Base-by-base conservation (phyloP, 2,797 vertebrate species). In the Myotis findleyi region DNA sequence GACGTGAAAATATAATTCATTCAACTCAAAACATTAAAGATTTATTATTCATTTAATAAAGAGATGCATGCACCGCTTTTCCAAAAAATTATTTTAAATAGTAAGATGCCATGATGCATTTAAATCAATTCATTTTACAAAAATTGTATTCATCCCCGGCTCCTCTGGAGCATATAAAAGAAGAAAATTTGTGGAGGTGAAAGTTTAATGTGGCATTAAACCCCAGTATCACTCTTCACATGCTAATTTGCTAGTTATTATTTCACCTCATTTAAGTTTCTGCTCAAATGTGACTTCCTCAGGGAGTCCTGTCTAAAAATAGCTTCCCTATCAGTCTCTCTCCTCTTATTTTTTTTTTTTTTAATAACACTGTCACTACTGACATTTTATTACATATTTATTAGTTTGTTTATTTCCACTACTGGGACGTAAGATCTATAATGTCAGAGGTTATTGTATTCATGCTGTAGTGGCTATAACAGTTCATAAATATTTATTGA, bases 231-330 rank as follows among this genome's bases (percentile, higher is more conserved):
- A n/a, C 27, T 92, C 71, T 94, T 95, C 44, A 66, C 72, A 57
- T 92, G 77, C 77, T 93, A 53, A 93, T 94, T 93, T 91, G 73
- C 57, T 41, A 41, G 80, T 87, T 96, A 83, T 47, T 88, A 51
- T 87, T 96, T 95, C 82, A 93, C 71, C 91, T 95, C 77, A 66
- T 89, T 96, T 91, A 89, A 41, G 36, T 80, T 81, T 95, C 75
- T 96, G 79, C 75, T 95, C 72, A 92, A n/a, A 75, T 47, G 73
- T 86, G 64, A 79, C 87, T 91, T 87, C 77, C 73, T 82, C 14
- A 25, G 91, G 83, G 95, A 95, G 62, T 57, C 18, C 38, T 73
- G 2, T 68, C 87, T 90, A 27, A 95, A 96, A 93, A 71, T 64
- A 84, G 25, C 36, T 93, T 16, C 4, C 10, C 51, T 1, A 4